A percentile compares a stretch with the other conserved stretches of the same genome.
phyloP scores from a whole-genome alignment of 2,888 invertebrate genomes.

The Penaeus monodon region DNA sequence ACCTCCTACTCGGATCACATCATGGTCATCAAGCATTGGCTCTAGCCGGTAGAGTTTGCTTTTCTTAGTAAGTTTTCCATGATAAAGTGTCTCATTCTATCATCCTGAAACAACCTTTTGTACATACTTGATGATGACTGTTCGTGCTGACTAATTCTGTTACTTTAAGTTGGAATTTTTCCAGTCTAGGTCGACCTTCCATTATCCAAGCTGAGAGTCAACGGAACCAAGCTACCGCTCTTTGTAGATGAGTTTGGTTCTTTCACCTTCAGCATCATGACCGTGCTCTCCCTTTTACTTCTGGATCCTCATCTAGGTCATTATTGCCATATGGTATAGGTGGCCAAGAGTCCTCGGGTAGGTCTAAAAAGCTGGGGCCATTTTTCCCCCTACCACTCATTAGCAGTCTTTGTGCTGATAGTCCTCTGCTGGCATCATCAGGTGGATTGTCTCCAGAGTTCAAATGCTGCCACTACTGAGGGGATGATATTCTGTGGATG shows the following conservation, averaged over 20 bases:
- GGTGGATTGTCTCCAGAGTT: no score
- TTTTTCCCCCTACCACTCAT: no score
- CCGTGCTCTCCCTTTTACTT: background rate
- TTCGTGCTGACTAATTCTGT: background rate
- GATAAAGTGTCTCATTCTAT: background rate
- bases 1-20: background rate
- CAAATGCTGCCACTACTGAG: no score
- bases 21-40: background rate
- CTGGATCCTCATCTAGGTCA: background rate
- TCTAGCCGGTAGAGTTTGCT: no score
- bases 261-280: background rate
- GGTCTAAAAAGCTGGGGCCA: no score
- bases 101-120: background rate
- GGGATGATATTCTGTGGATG: no score
- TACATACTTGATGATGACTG: background rate
- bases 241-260: background rate
- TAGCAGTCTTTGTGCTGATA: no score
- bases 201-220: background rate
- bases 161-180: background rate
- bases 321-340: no score
- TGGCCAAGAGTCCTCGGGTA: no score
- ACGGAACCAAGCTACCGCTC: background rate
- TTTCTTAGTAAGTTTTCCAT: no score
- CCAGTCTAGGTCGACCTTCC: background rate
- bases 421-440: no score